Percentiles rank a stretch among this genome's conserved stretches.
Evolutionary conservation across 2,113 vertebrate genomes (phyloP).

Genomic region (Sinosuthora webbiana): DNA sequence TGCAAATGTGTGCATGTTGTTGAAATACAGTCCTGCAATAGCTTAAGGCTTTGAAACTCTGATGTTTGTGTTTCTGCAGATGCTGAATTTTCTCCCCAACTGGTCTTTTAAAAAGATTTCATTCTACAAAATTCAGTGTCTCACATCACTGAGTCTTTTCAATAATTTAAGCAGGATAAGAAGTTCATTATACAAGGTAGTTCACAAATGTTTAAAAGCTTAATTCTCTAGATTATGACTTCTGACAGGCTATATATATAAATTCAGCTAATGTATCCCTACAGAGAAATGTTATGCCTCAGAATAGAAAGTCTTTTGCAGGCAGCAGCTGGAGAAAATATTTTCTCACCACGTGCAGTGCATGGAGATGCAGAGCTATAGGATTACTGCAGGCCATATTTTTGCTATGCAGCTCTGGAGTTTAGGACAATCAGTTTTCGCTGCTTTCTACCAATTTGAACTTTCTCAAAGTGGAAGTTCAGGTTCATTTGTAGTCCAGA

Average conservation of each 20-base stretch:
- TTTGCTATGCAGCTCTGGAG: not conserved
- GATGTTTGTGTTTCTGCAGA: not conserved
- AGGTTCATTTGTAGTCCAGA: not conserved
- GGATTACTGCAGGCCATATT: not conserved
- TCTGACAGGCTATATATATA: not conserved
- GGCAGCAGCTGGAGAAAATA: not conserved
- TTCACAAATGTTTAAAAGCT: constrained; percentile 19
- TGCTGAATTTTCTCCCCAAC: constrained; percentile 21
- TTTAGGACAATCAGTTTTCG: not conserved
- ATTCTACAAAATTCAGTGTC: not conserved
- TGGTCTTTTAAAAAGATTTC: constrained; percentile 1
- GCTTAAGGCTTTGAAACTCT: not conserved
- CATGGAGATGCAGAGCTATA: not conserved
- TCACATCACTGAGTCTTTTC: constrained; percentile 1
- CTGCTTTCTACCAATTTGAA: not conserved
- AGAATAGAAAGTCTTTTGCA: not conserved
- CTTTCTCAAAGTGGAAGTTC: not conserved
- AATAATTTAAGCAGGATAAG: not conserved
- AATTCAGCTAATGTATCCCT: not conserved
- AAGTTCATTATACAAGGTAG: not conserved
- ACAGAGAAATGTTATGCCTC: not conserved
- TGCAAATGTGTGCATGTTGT: not conserved
- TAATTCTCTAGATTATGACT: constrained; percentile 3
- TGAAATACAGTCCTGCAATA: not conserved
- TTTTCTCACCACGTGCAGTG: not conserved